Evolutionary conservation across 2,113 vertebrate genomes (phyloP), one percentile per base, ranked within the genome.

Genomic region (Anas platyrhynchos): DNA sequence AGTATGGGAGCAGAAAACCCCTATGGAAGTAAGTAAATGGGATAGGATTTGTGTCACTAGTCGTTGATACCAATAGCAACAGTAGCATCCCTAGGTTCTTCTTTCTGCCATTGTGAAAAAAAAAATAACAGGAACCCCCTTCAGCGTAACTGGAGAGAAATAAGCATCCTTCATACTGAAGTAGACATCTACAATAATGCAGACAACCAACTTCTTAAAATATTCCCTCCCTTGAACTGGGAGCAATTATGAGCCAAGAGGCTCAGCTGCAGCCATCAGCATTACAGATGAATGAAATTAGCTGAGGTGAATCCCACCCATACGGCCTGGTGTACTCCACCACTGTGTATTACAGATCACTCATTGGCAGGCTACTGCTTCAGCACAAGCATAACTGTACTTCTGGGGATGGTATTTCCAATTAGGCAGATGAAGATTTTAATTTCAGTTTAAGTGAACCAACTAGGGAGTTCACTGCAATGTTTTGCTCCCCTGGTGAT

Each of bases 381-480:
- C 58, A 91, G 62, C 27, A 82, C 66, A 71, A 88, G 76, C 58
- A 75, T 16, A 69, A 89, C 73, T 31, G n/a, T 44, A 62, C 27
- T 91, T 79, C 83, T 67, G 41, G 58, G 38, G 10, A 67, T 0
- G 0, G 15, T 62, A 84, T 36, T 90, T 93, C 65, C 4, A 4
- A 61, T 76, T 79, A 91, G 43, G 54, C 43, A 96, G 41, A 84
- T 58, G 50, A 88, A 46, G 14, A 66, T 59, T 94, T 72, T 79
- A 50, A 79, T 91, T 91, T 89, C 58, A 69, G 38, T 72, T 29
- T 68, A 89, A 92, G 50, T 58, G 62, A 93, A 92, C 91, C 54
- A 32, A 78, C 32, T 13, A 54, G 43, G 32, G 65, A 83, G 16
- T 65, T 56, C 61, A 65, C 38, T 50, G 17, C 34, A 61, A 46